Evolutionary conservation across 2,113 vertebrate genomes (phyloP).

Genomic region (Marmota flaviventris): DNA sequence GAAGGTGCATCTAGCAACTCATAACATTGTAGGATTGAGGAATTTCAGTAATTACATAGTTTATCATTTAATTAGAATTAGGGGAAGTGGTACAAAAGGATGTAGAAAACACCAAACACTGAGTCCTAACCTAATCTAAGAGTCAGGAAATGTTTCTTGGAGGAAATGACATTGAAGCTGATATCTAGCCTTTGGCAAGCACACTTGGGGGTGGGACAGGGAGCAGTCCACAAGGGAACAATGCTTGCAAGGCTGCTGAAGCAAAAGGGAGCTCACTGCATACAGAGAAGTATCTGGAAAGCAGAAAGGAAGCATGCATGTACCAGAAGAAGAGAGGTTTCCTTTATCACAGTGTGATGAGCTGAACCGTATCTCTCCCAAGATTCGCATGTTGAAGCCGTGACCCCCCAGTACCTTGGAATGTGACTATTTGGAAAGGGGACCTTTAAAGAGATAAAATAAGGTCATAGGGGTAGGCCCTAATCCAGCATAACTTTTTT

Average conservation of each 20-base stretch:
- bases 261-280: neutral
- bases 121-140: conserved; percentile 31
- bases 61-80: conserved; percentile 62
- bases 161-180: conserved; percentile 21
- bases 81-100: conserved; percentile 40
- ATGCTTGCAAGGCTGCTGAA: neutral
- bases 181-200: neutral
- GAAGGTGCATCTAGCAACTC: conserved; percentile 1
- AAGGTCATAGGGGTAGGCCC: neutral
- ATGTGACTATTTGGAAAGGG: neutral
- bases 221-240: neutral
- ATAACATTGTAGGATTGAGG: conserved; percentile 12
- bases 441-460: neutral
- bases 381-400: neutral
- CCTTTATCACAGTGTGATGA: neutral
- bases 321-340: neutral
- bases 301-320: neutral
- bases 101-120: neutral
- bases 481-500: neutral
- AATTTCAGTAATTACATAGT: conserved; percentile 48
- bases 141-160: conserved; percentile 52
- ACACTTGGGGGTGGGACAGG: neutral
- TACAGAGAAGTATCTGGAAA: neutral
- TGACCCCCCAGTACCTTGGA: neutral
- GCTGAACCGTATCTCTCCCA: neutral